Evolutionary conservation across 2,888 invertebrate species (phyloP).

Genomic region (Electrophaes corylata): DNA sequence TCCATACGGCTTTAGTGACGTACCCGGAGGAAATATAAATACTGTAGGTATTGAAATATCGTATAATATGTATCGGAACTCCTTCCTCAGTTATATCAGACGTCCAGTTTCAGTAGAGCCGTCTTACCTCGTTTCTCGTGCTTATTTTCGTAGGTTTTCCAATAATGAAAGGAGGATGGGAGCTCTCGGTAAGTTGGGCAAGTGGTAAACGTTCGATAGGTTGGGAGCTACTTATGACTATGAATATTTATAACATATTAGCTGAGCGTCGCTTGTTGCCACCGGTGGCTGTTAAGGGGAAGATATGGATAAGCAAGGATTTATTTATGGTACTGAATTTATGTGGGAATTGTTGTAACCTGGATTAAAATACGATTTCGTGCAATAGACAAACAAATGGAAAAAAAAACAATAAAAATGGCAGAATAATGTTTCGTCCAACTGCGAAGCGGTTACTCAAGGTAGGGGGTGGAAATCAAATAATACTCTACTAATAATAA

Average conservation of each 20-base stretch:
- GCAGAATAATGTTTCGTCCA: too few species aligned
- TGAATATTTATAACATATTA: constrained; percentile 83
- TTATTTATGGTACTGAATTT: constrained; percentile 24
- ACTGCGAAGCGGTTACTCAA: too few species aligned
- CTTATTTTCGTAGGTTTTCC: constrained; percentile 24
- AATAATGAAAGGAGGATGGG: constrained; percentile 33
- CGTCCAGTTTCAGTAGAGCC: constrained; percentile 51
- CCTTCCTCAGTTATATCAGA: constrained; percentile 58
- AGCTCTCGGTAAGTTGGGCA: constrained; percentile 50
- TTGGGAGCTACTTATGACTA: constrained; percentile 77
- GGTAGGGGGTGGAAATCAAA: too few species aligned
- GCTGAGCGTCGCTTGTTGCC: constrained; percentile 67
- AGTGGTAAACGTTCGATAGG: constrained; percentile 73
- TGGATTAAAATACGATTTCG: too few species aligned
- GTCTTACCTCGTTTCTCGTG: constrained; percentile 30
- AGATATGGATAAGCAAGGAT: constrained; percentile 34
- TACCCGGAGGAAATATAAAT: constrained; percentile 75
- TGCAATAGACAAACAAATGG: too few species aligned
- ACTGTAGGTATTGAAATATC: constrained; percentile 79
- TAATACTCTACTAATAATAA: too few species aligned
- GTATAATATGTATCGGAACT: constrained; percentile 76
- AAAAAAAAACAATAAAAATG: too few species aligned
- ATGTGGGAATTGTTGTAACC: background rate
- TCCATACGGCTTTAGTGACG: constrained; percentile 57
- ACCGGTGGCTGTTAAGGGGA: constrained; percentile 64